Evolutionary conservation across 2,888 invertebrate genomes (phyloP), one percentile per base, ranked within the genome.

Genomic region (Rotaria magnacalcarata): DNA sequence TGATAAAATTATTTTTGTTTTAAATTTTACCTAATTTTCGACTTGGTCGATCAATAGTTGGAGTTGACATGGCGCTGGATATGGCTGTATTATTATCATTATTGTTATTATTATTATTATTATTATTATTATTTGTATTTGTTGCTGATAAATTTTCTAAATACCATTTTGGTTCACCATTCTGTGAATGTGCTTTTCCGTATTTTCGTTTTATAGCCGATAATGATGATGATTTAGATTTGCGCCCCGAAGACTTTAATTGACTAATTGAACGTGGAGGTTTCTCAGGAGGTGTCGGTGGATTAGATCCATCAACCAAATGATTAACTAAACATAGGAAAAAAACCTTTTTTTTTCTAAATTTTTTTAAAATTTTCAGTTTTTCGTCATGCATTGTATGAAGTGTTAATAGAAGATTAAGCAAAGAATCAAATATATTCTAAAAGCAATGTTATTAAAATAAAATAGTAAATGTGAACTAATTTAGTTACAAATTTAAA

Each of bases 111-210:
- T 67, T 34, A 67, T 67, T 67, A 41, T 34, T 34, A n/a, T 58
- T 60, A 60, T 67, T 34, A 67, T 67, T 67, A 41, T 67, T 67
- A 67, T 67, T 67, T 34, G 67, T 34, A 67, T 34, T 67, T 19
- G 5, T 6, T 67, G 34, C 6, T 19, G 67, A 41, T 67, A 6
- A 34, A 16, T 24, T 34, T 27, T 67, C 67, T 34, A 67, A 67
- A 67, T 67, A 67, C 67, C 67, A 67, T 67, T 67, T 34, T 19
- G 67, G 5, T 34, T 67, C 67, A 34, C 34, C 19, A 19, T 27
- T 34, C 16, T 34, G 34, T 27, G 6, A 5, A 67, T 34, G 34
- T 67, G 19, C 6, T 67, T 67, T 67, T 34, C 34, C 67, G n/a
- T 67, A 19, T 67, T 41, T 67, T 41, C 27, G 67, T 34, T 34